phyloP scores from a whole-genome alignment of 2,113 vertebrate species.

The Dendrocopos noguchii region DNA sequence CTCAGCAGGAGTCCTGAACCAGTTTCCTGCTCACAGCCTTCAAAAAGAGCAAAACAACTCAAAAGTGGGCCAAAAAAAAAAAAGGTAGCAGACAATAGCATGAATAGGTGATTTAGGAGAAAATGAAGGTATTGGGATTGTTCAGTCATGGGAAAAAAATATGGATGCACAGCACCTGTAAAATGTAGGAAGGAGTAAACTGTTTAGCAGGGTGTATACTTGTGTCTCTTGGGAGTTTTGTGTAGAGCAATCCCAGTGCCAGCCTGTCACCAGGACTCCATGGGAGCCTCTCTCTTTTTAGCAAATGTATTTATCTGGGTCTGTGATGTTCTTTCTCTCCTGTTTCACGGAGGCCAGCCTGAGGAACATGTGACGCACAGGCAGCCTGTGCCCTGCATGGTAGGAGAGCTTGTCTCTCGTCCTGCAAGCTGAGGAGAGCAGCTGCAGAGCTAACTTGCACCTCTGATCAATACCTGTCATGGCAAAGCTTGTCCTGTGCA shows the following conservation, averaged over 20 bases:
- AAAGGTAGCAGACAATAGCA: background rate
- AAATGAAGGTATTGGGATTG: background rate
- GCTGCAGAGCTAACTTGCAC: background rate
- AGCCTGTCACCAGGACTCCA: background rate
- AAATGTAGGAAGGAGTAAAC: background rate
- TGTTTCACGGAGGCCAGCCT: background rate
- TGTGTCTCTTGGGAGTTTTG: background rate
- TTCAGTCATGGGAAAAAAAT: background rate
- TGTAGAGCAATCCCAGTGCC: background rate
- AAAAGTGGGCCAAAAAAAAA: background rate
- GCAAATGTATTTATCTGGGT: background rate
- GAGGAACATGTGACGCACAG: background rate
- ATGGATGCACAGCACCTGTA: background rate
- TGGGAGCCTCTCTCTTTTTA: background rate
- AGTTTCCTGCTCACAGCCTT: constrained; percentile 7
- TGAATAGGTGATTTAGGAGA: background rate
- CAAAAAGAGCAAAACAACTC: background rate
- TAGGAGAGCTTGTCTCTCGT: background rate
- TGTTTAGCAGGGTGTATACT: background rate
- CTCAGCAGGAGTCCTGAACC: constrained; percentile 18
- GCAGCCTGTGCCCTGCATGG: background rate
- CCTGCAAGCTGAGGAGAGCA: background rate
- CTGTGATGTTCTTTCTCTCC: background rate
- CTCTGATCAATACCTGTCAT: rapidly evolving
- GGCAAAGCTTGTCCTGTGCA: background rate